phyloP scores from a whole-genome alignment of 2,113 vertebrate genomes.

The Serinus canaria region DNA sequence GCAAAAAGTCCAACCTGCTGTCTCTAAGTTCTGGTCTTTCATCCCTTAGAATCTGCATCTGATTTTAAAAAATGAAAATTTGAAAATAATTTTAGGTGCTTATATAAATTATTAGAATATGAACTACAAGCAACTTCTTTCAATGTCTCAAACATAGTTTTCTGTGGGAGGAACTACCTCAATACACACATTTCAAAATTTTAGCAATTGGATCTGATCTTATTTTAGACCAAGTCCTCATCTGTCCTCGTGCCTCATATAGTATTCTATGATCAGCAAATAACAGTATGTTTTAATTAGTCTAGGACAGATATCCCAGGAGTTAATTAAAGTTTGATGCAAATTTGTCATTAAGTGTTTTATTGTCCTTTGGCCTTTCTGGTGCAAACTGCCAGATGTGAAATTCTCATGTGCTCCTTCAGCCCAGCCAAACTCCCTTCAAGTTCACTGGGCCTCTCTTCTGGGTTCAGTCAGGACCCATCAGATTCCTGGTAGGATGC shows the following conservation, averaged over 20 bases:
- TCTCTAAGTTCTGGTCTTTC: not conserved
- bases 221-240: not conserved
- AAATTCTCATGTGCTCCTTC: not conserved
- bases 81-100: not conserved
- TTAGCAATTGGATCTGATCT: not conserved
- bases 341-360: not conserved
- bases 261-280: not conserved
- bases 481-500: not conserved
- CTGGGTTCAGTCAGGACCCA: not conserved
- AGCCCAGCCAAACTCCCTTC: not conserved
- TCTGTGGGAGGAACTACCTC: not conserved
- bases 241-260: not conserved
- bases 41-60: not conserved
- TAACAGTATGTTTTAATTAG: not conserved
- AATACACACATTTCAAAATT: not conserved
- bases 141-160: not conserved
- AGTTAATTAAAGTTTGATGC: not conserved
- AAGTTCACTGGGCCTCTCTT: not conserved
- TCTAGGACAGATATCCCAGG: not conserved
- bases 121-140: not conserved
- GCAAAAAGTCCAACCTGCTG: fast-evolving
- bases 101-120: not conserved
- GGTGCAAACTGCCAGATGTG: not conserved
- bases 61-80: not conserved
- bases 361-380: not conserved